Conservation (phyloP, 35 echinoderm and acorn worm genomes). For the Patiria miniata region DNA sequence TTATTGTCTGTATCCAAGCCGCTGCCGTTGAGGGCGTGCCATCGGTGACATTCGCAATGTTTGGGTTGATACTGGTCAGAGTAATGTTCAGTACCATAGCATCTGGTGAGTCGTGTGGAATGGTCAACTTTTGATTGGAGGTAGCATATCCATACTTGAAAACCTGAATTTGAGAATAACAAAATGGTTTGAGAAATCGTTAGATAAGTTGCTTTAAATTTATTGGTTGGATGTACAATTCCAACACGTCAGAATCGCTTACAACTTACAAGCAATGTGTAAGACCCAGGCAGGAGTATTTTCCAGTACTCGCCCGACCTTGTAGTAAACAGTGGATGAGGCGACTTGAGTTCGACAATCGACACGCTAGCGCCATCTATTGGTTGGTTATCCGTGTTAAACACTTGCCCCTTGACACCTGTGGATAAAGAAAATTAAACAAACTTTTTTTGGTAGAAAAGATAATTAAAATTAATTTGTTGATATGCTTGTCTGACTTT, state of each 20-base stretch:
- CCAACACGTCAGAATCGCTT: too few relatives aligned
- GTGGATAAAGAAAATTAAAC: background rate
- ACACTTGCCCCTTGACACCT: constrained; percentile 83
- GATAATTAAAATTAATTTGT: too few relatives aligned
- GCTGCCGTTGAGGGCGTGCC: background rate
- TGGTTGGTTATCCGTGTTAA: background rate
- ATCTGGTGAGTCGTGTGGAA: too few relatives aligned
- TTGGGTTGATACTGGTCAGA: background rate
- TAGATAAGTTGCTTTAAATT: too few relatives aligned
- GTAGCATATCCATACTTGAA: background rate
- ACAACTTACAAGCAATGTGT: constrained; percentile 63
- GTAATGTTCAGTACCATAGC: background rate
- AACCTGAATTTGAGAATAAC: background rate
- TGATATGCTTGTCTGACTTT: too few relatives aligned
- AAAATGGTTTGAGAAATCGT: too few relatives aligned
- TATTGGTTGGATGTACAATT: background rate
- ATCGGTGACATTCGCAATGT: background rate
- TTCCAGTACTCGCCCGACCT: constrained; percentile 73
- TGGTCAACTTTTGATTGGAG: background rate
- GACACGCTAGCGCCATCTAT: constrained; percentile 58
- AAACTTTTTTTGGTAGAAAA: too few relatives aligned
- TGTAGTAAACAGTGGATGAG: constrained; percentile 42
- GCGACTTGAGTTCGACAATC: constrained; percentile 47
- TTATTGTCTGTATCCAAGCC: background rate
- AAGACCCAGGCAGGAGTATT: constrained; percentile 72